Evolutionary conservation across 2,113 vertebrate genomes (phyloP).

Genomic region (Urocitellus parryii): DNA sequence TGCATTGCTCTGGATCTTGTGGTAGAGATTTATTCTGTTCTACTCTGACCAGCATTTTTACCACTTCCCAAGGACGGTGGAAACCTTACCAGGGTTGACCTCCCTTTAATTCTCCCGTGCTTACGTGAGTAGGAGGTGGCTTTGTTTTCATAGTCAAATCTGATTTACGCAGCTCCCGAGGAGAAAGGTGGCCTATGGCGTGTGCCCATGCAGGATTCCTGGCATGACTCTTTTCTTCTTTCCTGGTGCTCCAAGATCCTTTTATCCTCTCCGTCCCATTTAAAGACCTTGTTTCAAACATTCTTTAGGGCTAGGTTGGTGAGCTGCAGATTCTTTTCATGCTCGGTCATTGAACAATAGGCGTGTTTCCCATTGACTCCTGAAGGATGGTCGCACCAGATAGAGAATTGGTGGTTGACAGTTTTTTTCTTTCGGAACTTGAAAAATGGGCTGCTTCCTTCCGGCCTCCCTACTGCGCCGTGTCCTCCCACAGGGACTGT

Average conservation of each 20-base stretch:
- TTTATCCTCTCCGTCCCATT: background rate
- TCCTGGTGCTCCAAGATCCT: background rate
- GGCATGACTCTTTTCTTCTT: background rate
- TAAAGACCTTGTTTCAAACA: background rate
- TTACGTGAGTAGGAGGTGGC: background rate
- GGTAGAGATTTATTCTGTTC: background rate
- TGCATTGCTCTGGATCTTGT: background rate
- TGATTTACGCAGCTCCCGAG: background rate
- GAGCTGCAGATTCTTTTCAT: background rate
- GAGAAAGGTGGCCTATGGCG: background rate
- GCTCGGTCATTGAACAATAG: background rate
- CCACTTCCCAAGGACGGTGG: background rate
- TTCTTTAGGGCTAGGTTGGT: background rate
- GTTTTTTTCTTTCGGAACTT: slow-evolving; percentile 26
- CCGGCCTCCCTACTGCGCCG: background rate
- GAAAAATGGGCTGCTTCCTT: slow-evolving; percentile 27
- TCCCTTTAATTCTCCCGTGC: background rate
- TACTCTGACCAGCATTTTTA: background rate
- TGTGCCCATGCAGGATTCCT: background rate
- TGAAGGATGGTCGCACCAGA: slow-evolving; percentile 33
- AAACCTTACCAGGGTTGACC: background rate
- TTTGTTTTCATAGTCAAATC: background rate
- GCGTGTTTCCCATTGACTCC: slow-evolving; percentile 27
- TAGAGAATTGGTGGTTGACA: background rate
- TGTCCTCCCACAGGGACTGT: background rate